phyloP scores from a whole-genome alignment of 2,797 vertebrate species.

The Choloepus didactylus region DNA sequence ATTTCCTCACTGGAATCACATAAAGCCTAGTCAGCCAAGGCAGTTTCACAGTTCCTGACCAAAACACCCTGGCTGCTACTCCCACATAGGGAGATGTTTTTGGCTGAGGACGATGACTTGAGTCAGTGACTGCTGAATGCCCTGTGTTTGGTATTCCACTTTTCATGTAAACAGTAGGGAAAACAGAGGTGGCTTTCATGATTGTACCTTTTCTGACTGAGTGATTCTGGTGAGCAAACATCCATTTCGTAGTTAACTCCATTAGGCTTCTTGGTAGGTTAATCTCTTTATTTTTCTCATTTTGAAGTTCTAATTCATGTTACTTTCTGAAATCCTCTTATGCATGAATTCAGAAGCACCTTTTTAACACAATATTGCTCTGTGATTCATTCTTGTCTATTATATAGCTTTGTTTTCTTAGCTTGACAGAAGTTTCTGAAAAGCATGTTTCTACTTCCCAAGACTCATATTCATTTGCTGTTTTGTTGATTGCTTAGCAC shows the following conservation, averaged over 20 bases:
- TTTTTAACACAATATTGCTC: not conserved
- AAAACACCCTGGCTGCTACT: constrained; percentile 59
- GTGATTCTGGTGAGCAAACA: constrained; percentile 39
- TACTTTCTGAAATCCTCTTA: constrained; percentile 42
- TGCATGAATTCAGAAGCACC: constrained; percentile 16
- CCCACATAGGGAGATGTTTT: constrained; percentile 17
- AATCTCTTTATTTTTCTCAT: not conserved
- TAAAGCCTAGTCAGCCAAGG: constrained; percentile 31
- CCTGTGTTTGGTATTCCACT: constrained; percentile 41
- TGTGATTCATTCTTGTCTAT: not conserved
- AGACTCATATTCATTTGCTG: constrained; percentile 34
- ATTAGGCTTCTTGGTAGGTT: not conserved
- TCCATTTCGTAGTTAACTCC: not conserved
- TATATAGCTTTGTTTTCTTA: constrained; percentile 57
- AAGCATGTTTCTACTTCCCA: not conserved
- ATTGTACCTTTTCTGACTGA: constrained; percentile 18
- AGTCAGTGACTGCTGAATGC: constrained; percentile 40
- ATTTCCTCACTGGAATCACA: constrained; percentile 50
- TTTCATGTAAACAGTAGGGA: constrained; percentile 43
- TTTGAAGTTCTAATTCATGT: constrained; percentile 20
- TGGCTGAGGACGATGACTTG: constrained; percentile 3
- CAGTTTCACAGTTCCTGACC: constrained; percentile 59
- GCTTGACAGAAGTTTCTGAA: constrained; percentile 1
- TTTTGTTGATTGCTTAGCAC: constrained; percentile 16
- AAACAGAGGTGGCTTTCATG: constrained; percentile 72